Percentiles rank a stretch among this genome's conserved stretches.
These are phyloP conservation scores for Orthonyx spaldingii DNA, from an alignment of 2,113 vertebrate genomes.

Conservation along the genomic window DNA sequence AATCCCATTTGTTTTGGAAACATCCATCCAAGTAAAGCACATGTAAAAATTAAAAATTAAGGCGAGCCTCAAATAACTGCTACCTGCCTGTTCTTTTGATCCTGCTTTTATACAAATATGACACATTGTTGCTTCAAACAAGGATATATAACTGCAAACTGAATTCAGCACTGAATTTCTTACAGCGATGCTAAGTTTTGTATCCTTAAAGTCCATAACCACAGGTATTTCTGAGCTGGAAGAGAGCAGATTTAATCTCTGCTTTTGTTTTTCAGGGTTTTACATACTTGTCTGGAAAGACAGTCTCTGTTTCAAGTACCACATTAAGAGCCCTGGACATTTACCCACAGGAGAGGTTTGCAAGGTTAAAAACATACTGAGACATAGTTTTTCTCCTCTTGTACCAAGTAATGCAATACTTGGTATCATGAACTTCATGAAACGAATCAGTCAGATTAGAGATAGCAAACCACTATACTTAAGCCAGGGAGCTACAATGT, in stretches of 20 bases:
- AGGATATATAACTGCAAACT: neutral
- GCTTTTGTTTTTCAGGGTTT: neutral
- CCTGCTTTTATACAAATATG: neutral
- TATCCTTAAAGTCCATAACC: neutral
- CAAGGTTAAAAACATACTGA: neutral
- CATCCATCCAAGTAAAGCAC: neutral
- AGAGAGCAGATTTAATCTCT: neutral
- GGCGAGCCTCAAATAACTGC: neutral
- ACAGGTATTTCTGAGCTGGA: constrained; percentile 1
- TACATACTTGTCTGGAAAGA: neutral
- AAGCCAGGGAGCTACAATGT: neutral
- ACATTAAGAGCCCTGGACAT: neutral
- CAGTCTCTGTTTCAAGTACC: neutral
- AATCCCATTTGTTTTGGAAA: neutral
- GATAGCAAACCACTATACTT: neutral
- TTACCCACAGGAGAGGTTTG: neutral
- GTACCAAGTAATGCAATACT: neutral
- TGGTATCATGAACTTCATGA: no score
- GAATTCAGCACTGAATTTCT: neutral
- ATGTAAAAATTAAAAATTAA: neutral
- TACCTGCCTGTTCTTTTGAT: neutral
- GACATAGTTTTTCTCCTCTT: neutral
- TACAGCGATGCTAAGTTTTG: neutral
- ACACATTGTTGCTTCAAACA: neutral
- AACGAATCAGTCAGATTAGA: neutral